Base-by-base conservation (phyloP, 2,888 invertebrate species). In the Rhorus exstirpatorius region DNA sequence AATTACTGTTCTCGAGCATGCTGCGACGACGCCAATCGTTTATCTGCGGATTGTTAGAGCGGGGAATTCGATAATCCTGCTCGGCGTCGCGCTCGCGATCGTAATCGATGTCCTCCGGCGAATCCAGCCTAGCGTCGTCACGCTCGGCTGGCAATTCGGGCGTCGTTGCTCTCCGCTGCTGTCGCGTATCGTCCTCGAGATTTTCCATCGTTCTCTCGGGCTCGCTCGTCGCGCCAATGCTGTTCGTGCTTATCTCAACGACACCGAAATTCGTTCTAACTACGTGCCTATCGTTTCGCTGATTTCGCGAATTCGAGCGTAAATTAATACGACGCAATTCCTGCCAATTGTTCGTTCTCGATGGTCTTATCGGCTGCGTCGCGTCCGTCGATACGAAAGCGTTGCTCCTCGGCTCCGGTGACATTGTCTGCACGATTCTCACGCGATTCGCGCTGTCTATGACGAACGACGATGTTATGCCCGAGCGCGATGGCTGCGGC, bases 381-480 rank as follows among this genome's bases (percentile, higher is more conserved):
- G 86, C 85, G 17, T 90, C 88, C 10, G 88, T 86, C 0, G 89
- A 85, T 7, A 85, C 84, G 12, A 87, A 86, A 0, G 88, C 87
- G 51, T 82, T 85, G 4, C 87, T 86, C 24, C 88, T 85, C 12
- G 83, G 75, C 19, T 89, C 86, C 4, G 88, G n/a, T n/a, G n/a
- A 85, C 63, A 88, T 85, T 0, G 88, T 86, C 35, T 88, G 90
- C 14, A 89, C 85, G 51, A 88, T 86, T 61, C 90, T 88, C 0
- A 90, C 85, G 8, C 88, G 89, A 80, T 90, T 90, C 1, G 87
- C 85, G 44, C 87, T 90, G 53, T 91, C 91, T 19, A 91, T 90
- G 2, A 91, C 85, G 41, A 91, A 90, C 0, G 92, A 89, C 3
- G 92, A 91, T 0, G 90, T 89, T 67, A 90, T 89, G 7, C 88